Evolutionary conservation across 2,797 vertebrate species (phyloP).

Genomic region (Pelochelys cantorii): DNA sequence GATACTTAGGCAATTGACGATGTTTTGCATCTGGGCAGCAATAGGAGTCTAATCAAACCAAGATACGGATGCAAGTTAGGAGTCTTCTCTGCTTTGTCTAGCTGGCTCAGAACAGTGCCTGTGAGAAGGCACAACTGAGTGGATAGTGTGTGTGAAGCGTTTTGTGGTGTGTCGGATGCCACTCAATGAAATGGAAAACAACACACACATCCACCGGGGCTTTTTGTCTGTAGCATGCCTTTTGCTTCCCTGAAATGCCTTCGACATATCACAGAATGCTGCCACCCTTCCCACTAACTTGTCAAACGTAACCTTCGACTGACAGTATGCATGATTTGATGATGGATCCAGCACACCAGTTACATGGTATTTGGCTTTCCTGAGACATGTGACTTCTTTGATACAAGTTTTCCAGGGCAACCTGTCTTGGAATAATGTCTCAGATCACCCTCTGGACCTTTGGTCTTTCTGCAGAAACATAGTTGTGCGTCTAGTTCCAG

Average conservation of each 20-base stretch:
- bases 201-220: neutral
- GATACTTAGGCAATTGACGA: too few species aligned
- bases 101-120: accelerated
- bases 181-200: neutral
- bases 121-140: neutral
- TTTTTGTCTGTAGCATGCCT: neutral
- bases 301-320: constrained; percentile 19
- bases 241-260: constrained; percentile 40
- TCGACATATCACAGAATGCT: constrained; percentile 14
- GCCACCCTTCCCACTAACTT: neutral
- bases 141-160: neutral
- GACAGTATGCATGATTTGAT: neutral
- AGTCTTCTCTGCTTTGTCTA: neutral
- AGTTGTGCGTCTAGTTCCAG: neutral
- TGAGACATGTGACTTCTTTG: neutral
- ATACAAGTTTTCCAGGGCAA: neutral
- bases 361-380: constrained; percentile 24
- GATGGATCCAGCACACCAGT: neutral
- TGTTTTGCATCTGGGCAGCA: too few species aligned
- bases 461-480: neutral
- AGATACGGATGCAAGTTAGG: neutral
- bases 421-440: neutral
- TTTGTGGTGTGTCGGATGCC: neutral
- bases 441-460: neutral
- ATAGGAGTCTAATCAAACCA: neutral